Evolutionary conservation across 2,797 vertebrate species (phyloP), one percentile per base, ranked within the genome.

Genomic region (Danio jaintianensis): DNA sequence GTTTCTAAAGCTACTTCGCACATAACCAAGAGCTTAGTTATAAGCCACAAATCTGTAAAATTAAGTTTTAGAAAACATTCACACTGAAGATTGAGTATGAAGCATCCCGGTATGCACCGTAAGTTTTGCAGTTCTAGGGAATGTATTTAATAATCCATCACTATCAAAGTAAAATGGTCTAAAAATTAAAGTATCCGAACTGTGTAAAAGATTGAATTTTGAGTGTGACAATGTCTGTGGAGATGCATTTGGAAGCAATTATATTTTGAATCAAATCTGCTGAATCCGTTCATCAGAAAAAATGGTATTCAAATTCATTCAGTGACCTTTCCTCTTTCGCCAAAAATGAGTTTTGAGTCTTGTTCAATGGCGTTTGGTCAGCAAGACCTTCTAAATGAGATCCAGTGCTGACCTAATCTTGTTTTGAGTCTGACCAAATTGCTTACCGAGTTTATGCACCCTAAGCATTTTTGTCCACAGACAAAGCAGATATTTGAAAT

Each of bases 11-110:
- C 47, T 40, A 18, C 55, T 73, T 56, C 15, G 56, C 55, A 71
- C 53, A 43, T 71, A 43, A 71, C 68, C 38, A 56, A 76, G 50
- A 66, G 74, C 74, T 76, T 67, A 66, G 62, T 76, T 22, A 66
- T 66, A 66, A 55, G 55, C 62, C 74, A 66, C 62, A 45, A 76
- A 53, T 56, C 62, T 77, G 50, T 77, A 56, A 77, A 77, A 67
- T 77, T 77, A 56, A 18, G 61, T 64, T 75, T 53, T 64, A 48
- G 50, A 10, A 67, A 67, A 77, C 50, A 18, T 76, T 67, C 40
- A 47, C 62, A 29, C 45, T 50, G 43, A 29, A 64, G 20, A 76
- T 45, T 66, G 15, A 18, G 22, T 66, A 36, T n/a, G 13, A 76
- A 55, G 48, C 18, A 77, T 64, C 20, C 62, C 12, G 50, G 22